phyloP scores from a whole-genome alignment of 1,140 invertebrate genomes.

The Euglossa dilemma region DNA sequence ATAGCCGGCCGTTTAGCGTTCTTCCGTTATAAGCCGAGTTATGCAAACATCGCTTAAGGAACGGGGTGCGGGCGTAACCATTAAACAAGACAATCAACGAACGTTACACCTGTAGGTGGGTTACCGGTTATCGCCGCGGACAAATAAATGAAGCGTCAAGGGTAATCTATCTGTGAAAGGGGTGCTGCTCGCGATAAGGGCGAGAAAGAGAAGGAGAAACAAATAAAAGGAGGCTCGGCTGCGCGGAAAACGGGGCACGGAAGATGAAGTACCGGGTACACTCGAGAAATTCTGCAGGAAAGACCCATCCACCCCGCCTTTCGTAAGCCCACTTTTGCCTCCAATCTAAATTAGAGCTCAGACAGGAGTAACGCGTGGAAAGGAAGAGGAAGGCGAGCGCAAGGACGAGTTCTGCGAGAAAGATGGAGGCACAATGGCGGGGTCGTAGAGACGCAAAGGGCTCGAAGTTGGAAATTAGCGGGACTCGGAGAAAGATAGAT shows the following conservation, averaged over 20 bases:
- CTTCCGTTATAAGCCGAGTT: constrained; percentile 9
- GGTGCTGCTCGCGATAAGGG: background rate
- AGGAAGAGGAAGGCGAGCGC: background rate
- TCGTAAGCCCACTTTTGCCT: constrained; percentile 16
- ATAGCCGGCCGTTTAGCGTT: constrained; percentile 12
- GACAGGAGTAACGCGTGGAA: constrained; percentile 22
- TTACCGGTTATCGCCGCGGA: constrained; percentile 24
- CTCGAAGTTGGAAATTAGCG: constrained; percentile 64
- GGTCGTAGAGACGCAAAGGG: constrained; percentile 15
- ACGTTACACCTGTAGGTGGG: constrained; percentile 35
- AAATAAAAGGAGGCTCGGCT: constrained; percentile 11
- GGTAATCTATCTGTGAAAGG: constrained; percentile 35
- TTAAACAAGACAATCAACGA: constrained; percentile 44
- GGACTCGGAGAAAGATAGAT: background rate
- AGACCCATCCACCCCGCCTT: background rate
- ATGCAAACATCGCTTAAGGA: constrained; percentile 22
- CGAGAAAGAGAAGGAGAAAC: background rate
- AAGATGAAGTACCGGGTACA: constrained; percentile 48
- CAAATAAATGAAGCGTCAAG: constrained; percentile 46
- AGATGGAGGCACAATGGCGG: background rate
- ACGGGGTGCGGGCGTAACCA: background rate
- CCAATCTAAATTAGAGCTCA: constrained; percentile 70
- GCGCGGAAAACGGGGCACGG: constrained; percentile 11
- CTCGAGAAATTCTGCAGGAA: constrained; percentile 61
- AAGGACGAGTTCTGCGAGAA: background rate